These are phyloP conservation scores for Panonychus citri DNA, from an alignment of 1,140 invertebrate genomes.

Conservation along the genomic window DNA sequence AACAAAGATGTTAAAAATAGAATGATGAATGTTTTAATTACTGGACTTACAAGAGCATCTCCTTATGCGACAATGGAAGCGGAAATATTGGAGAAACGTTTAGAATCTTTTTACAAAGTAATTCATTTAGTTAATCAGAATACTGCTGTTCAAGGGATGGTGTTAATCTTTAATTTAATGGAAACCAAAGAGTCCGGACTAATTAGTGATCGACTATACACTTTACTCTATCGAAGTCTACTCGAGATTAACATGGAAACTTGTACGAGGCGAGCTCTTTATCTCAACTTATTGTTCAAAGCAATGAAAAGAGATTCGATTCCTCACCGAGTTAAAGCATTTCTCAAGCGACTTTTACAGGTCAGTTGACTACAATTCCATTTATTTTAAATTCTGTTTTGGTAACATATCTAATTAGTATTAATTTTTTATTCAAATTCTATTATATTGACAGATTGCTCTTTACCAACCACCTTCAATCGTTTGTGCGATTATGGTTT, in stretches of 20 bases:
- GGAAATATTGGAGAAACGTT: constrained; percentile 23
- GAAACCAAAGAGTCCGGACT: constrained; percentile 17
- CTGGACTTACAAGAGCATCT: constrained; percentile 65
- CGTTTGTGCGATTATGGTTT: constrained; percentile 47
- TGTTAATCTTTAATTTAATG: constrained; percentile 45
- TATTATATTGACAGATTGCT: constrained; percentile 14
- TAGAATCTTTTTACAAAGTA: constrained; percentile 64
- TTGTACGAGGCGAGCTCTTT: constrained; percentile 48
- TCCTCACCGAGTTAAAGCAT: constrained; percentile 44
- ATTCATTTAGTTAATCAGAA: constrained; percentile 54
- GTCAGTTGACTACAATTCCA: constrained; percentile 27
- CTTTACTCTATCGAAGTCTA: constrained; percentile 65
- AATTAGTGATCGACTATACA: constrained; percentile 49
- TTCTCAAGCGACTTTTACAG: constrained; percentile 73
- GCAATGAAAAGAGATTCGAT: constrained; percentile 54
- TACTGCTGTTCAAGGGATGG: constrained; percentile 61
- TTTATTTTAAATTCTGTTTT: too few species aligned
- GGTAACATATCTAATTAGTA: too few species aligned
- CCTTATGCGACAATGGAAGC: constrained; percentile 37
- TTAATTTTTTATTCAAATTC: background rate
- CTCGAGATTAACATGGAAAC: constrained; percentile 45
- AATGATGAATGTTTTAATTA: constrained; percentile 70
- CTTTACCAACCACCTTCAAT: constrained; percentile 32
- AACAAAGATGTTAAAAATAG: constrained; percentile 52
- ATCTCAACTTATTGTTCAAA: constrained; percentile 67